Base-by-base conservation (phyloP, 1,140 invertebrate species). In the Diorhabda carinulata region DNA sequence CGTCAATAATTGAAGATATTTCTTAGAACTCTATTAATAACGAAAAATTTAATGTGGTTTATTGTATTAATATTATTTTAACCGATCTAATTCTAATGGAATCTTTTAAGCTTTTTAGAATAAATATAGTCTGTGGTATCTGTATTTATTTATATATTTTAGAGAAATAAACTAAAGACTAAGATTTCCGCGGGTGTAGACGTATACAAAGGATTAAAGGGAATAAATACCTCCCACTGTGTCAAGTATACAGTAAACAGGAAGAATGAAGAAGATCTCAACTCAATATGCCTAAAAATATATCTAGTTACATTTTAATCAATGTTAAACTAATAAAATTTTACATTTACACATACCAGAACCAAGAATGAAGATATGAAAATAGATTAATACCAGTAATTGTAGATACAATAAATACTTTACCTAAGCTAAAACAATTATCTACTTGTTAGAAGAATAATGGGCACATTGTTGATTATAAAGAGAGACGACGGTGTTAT, bases 81-180 rank as follows among this genome's bases (percentile, higher is more conserved):
- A 4, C 47, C 47, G 6, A 4, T 2, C 6, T 6, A 8, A 52
- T 52, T 52, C 6, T n/a, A 5, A 2, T 9, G 5, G 45, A 52
- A 52, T 9, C 47, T 52, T 52, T 52, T 6, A n/a, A 52, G 47
- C n/a, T 6, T 52, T n/a, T 52, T n/a, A 52, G 47, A 52, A 25
- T 59, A 25, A 25, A 59, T 25, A 6, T 10, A 40, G 10, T 64
- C 44, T 25, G n/a, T 64, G 44, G 10, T 10, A 52, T 64, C 52
- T 64, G 44, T 56, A 64, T 64, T 64, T 64, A 41, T 64, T 52
- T 64, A 62, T 57, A 47, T 25, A 52, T 64, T 56, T 47, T 41
- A 43, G 42, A 59, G 40, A 59, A 64, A 59, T 6, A 10, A 59
- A 59, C n/a, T 59, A 6, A 7, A 41, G 6, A 25, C 10, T 7